Percentiles rank a stretch among this genome's conserved stretches.
phyloP scores from a whole-genome alignment of 2,113 vertebrate species.

The Nesoenas mayeri region DNA sequence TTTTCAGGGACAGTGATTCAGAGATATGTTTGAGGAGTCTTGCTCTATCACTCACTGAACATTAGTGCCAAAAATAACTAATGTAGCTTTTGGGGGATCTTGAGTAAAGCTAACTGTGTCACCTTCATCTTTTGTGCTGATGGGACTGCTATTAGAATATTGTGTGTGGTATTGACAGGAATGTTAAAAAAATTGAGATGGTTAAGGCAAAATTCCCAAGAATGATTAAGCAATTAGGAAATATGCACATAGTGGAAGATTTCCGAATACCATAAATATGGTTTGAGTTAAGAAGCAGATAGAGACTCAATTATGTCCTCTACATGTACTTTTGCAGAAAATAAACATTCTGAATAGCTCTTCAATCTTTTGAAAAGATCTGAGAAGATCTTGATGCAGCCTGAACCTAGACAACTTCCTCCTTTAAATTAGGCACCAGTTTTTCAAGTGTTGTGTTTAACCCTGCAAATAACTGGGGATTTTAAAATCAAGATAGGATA shows the following conservation, averaged over 20 bases:
- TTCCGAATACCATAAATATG: not conserved
- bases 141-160: not conserved
- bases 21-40: not conserved
- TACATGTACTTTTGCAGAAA: not conserved
- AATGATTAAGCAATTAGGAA: slow-evolving; percentile 32
- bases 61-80: not conserved
- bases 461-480: not conserved
- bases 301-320: not conserved
- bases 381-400: not conserved
- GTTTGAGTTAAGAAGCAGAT: not conserved
- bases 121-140: not conserved
- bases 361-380: not conserved
- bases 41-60: not conserved
- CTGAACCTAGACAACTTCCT: not conserved
- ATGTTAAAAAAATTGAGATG: not conserved
- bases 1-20: slow-evolving; percentile 14
- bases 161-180: not conserved
- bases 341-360: not conserved
- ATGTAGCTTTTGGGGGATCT: not conserved
- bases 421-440: not conserved
- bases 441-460: not conserved
- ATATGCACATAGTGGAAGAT: not conserved
- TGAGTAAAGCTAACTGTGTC: not conserved
- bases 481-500: not conserved
- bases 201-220: not conserved